These are phyloP conservation scores for Sebastes iracundus DNA, from an alignment of 2,797 vertebrate genomes.

Conservation along the genomic window DNA sequence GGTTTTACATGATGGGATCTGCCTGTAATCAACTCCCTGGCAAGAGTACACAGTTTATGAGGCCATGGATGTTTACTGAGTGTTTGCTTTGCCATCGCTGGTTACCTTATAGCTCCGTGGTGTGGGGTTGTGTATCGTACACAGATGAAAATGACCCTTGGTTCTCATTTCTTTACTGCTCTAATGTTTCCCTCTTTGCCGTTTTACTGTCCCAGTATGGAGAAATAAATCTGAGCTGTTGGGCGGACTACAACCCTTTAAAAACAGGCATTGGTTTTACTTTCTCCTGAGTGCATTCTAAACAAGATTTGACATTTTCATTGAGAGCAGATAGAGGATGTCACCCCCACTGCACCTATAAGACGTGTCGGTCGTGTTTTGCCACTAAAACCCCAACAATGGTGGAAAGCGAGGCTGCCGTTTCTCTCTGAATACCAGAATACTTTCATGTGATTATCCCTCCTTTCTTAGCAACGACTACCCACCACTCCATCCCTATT, in stretches of 20 bases:
- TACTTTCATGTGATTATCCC: slow-evolving; percentile 36
- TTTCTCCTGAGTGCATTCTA: not conserved
- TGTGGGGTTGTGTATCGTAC: slow-evolving; percentile 4
- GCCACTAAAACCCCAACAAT: not conserved
- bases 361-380: not conserved
- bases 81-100: slow-evolving; percentile 19
- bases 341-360: not conserved
- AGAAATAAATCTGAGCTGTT: slow-evolving; percentile 11
- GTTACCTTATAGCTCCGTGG: slow-evolving; percentile 13
- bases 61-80: slow-evolving; percentile 39
- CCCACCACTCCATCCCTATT: slow-evolving; percentile 16
- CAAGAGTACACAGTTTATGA: slow-evolving; percentile 60
- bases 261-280: not conserved
- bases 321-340: not conserved
- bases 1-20: slow-evolving; percentile 74
- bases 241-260: not conserved
- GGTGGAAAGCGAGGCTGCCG: not conserved
- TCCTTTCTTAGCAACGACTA: slow-evolving; percentile 26
- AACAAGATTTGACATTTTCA: slow-evolving; percentile 30
- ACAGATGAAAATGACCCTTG: slow-evolving; percentile 23
- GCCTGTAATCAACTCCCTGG: slow-evolving; percentile 79
- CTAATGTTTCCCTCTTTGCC: not conserved
- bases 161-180: not conserved
- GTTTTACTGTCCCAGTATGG: not conserved
- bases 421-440: slow-evolving; percentile 25